A percentile compares a stretch with the other conserved stretches of the same genome.
phyloP scores from a whole-genome alignment of 2,113 vertebrate species.

The Heteronetta atricapilla region DNA sequence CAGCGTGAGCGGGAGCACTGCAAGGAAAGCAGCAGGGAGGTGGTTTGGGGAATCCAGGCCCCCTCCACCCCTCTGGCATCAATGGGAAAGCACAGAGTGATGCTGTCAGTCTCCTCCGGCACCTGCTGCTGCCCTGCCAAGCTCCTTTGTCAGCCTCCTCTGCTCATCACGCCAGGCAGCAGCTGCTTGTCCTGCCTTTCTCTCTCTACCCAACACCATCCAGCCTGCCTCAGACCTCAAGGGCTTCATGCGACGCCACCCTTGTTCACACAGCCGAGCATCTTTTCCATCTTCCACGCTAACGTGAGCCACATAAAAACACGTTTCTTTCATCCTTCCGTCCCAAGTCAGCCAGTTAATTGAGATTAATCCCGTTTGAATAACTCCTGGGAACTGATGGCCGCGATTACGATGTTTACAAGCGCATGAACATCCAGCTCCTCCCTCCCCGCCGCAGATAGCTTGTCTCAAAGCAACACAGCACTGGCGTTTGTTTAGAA shows the following conservation, averaged over 20 bases:
- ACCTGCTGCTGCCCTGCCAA: neutral
- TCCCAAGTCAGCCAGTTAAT: neutral
- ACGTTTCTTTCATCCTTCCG: neutral
- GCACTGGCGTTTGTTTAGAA: neutral
- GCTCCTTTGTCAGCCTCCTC: neutral
- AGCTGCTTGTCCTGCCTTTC: neutral
- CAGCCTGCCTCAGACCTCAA: neutral
- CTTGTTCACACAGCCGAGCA: neutral
- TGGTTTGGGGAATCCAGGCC: neutral
- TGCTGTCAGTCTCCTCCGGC: neutral
- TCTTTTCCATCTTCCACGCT: neutral
- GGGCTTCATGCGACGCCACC: neutral
- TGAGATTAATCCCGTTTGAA: neutral
- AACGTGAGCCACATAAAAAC: neutral
- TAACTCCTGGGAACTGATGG: neutral
- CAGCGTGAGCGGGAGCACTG: neutral
- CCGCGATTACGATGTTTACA: neutral
- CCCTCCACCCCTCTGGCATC: neutral
- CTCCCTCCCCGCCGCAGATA: neutral
- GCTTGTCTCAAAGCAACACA: neutral
- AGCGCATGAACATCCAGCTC: neutral
- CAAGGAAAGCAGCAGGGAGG: neutral
- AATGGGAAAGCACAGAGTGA: neutral
- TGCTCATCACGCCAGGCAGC: neutral
- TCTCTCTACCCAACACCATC: neutral